Percentiles rank a stretch among this genome's conserved stretches.
These are phyloP conservation scores for Papilio elwesi DNA, from an alignment of 2,888 invertebrate genomes.

Conservation along the genomic window DNA sequence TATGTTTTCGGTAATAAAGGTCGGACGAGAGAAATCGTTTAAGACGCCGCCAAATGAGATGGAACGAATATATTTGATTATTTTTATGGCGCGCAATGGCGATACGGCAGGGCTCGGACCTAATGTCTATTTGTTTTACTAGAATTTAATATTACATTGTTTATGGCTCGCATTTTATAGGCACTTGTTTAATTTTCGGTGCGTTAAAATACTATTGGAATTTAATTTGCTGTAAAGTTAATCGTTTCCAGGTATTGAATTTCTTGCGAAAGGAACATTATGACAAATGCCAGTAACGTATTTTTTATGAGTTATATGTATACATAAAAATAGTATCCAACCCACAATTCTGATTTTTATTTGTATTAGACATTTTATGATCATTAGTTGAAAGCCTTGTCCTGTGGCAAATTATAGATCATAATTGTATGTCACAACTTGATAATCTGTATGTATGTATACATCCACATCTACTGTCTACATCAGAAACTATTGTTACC, in stretches of 20 bases:
- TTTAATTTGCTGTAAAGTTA: constrained; percentile 40
- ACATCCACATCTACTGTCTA: neutral
- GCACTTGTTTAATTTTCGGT: constrained; percentile 52
- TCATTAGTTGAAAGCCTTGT: neutral
- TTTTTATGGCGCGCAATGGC: constrained; percentile 82
- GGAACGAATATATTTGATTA: constrained; percentile 85
- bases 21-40: constrained; percentile 84
- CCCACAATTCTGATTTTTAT: too few species aligned
- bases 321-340: neutral
- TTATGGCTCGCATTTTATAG: constrained; percentile 60
- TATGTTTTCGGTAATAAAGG: constrained; percentile 84
- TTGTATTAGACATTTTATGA: too few species aligned
- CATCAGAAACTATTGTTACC: neutral
- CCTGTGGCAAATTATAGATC: neutral
- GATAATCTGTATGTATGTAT: neutral
- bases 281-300: neutral
- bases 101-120: constrained; percentile 70
- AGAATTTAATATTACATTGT: constrained; percentile 72
- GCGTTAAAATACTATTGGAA: constrained; percentile 39
- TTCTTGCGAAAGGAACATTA: neutral
- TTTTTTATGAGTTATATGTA: neutral
- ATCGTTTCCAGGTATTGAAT: constrained; percentile 6
- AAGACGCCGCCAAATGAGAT: constrained; percentile 83
- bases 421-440: neutral
- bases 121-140: constrained; percentile 81